Evolutionary conservation across 2,797 vertebrate species (phyloP).

Genomic region (Tympanoctomys barrerae): DNA sequence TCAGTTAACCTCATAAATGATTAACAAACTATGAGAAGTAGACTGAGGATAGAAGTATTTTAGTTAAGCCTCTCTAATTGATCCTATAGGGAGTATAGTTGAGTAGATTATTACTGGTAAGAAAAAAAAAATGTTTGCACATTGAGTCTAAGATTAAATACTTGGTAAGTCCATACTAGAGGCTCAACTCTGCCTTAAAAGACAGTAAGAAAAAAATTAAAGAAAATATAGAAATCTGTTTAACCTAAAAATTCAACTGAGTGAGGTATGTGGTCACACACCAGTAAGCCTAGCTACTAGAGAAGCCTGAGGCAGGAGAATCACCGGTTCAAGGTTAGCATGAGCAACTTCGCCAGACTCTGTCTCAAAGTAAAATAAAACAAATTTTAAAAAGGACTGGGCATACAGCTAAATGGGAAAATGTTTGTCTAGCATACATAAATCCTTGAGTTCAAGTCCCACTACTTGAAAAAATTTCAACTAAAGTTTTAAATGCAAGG

Average conservation of each 20-base stretch:
- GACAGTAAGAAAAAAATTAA: not conserved
- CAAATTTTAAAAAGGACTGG: not conserved
- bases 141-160: constrained; percentile 59
- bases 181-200: constrained; percentile 57
- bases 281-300: not conserved
- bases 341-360: not conserved
- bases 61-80: constrained; percentile 36
- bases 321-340: not conserved
- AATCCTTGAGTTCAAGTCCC: not conserved
- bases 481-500: constrained; percentile 43
- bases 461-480: not conserved
- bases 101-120: not conserved
- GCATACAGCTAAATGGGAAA: not conserved
- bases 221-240: constrained; percentile 7
- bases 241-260: not conserved
- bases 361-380: not conserved
- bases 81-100: constrained; percentile 20
- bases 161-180: constrained; percentile 19
- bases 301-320: not conserved
- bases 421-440: not conserved
- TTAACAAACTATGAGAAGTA: constrained; percentile 18
- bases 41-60: constrained; percentile 13
- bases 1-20: constrained; percentile 50
- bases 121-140: constrained; percentile 34
- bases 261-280: not conserved